Conservation (phyloP, 2,888 invertebrate genomes). For the Peribatodes rhomboidaria region DNA sequence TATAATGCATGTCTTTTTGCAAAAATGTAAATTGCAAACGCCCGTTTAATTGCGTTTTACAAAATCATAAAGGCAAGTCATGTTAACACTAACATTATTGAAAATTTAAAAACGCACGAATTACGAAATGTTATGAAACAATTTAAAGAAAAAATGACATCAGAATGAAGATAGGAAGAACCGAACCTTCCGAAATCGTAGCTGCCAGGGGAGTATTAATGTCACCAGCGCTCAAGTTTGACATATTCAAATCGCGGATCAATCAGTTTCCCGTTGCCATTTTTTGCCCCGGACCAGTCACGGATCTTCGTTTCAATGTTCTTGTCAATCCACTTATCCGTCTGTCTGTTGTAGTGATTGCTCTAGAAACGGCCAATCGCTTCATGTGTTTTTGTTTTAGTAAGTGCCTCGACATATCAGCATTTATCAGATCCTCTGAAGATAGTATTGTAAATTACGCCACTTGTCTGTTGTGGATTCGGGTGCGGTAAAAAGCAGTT, state of each 20-base stretch:
- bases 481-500: neutral
- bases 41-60: too few relatives aligned
- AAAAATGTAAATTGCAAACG: too few relatives aligned
- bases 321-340: slow-evolving; percentile 42
- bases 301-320: slow-evolving; percentile 32
- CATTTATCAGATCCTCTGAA: slow-evolving; percentile 7
- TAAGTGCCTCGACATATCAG: slow-evolving; percentile 8
- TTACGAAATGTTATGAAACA: too few relatives aligned
- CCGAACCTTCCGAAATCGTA: neutral
- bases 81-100: too few relatives aligned
- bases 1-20: too few relatives aligned
- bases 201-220: too few relatives aligned
- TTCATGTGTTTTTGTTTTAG: slow-evolving; percentile 18
- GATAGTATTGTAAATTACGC: neutral
- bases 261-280: slow-evolving; percentile 26
- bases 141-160: too few relatives aligned
- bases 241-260: slow-evolving; percentile 28
- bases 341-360: slow-evolving; percentile 37
- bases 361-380: slow-evolving; percentile 25
- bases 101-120: too few relatives aligned
- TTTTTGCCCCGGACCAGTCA: slow-evolving; percentile 37
- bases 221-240: slow-evolving; percentile 9
- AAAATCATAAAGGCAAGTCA: too few relatives aligned
- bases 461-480: neutral
- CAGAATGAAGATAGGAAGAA: too few relatives aligned